Conservation (phyloP, 2,888 invertebrate genomes). For the Trisateles emortualis region DNA sequence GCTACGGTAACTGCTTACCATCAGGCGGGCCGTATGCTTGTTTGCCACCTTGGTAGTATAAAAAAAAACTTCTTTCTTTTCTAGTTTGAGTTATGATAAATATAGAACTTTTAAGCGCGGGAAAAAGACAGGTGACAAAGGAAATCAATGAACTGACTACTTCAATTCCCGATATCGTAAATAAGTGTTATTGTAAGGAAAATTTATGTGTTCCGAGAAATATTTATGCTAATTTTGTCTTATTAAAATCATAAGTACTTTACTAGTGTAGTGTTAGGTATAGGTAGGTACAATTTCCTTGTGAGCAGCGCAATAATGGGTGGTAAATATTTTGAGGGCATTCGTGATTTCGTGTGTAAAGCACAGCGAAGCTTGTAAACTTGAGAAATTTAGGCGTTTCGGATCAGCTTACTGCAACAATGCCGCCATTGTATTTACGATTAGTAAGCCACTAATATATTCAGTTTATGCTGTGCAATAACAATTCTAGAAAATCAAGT, state of each 20-base stretch:
- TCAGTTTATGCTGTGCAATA: neutral
- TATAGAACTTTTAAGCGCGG: neutral
- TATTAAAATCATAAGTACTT: neutral
- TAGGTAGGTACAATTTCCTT: slow-evolving; percentile 6
- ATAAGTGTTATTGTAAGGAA: slow-evolving; percentile 12
- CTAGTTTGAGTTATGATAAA: no score
- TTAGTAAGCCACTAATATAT: neutral
- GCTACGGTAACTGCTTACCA: no score
- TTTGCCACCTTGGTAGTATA: no score
- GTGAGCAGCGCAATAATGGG: slow-evolving; percentile 1
- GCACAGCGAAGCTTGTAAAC: slow-evolving; percentile 15
- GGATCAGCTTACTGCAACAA: slow-evolving; percentile 37
- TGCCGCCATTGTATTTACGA: neutral
- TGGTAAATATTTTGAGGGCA: slow-evolving; percentile 43
- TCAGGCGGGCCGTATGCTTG: no score
- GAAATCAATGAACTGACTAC: neutral
- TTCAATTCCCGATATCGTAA: neutral
- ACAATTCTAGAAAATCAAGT: no score
- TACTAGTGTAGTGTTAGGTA: neutral
- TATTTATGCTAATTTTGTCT: slow-evolving; percentile 1
- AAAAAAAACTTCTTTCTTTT: no score
- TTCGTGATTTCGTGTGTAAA: slow-evolving; percentile 31
- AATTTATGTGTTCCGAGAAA: slow-evolving; percentile 24
- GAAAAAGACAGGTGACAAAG: no score
- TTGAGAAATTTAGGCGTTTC: slow-evolving; percentile 18